These are phyloP conservation scores for Podarcis raffonei DNA, from an alignment of 2,113 vertebrate species.

Conservation along the genomic window DNA sequence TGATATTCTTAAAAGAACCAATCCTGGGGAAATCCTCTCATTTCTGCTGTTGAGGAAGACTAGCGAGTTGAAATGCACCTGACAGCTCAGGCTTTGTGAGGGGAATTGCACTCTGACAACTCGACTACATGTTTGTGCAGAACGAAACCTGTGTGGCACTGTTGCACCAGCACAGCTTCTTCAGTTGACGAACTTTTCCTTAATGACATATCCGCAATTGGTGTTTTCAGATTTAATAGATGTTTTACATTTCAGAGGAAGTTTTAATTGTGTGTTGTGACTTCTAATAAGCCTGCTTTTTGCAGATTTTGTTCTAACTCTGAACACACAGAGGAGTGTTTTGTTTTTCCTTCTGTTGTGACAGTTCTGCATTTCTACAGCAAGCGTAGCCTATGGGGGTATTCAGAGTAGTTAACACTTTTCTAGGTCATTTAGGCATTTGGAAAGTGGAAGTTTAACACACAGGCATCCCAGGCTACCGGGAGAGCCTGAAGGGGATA, in stretches of 20 bases:
- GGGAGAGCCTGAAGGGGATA: too few species aligned
- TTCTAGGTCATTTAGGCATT: too few species aligned
- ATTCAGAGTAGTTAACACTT: too few species aligned
- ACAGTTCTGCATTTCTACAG: too few species aligned
- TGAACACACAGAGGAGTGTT: too few species aligned
- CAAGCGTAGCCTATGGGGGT: too few species aligned
- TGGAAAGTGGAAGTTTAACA: too few species aligned
- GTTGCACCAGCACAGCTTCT: not conserved
- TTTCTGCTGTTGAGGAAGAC: too few species aligned
- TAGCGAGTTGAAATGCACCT: not conserved
- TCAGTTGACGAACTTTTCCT: not conserved
- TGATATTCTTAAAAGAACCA: too few species aligned
- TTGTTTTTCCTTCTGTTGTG: too few species aligned
- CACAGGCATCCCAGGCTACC: too few species aligned
- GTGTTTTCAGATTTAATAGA: not conserved
- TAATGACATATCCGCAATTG: not conserved
- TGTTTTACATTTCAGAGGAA: not conserved
- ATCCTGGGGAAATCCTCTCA: too few species aligned
- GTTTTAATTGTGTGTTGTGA: not conserved
- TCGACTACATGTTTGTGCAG: not conserved
- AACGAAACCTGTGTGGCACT: not conserved
- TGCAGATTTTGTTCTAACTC: not conserved
- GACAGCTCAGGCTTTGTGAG: not conserved
- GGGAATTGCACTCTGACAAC: not conserved
- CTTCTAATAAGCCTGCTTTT: not conserved